Evolutionary conservation across 2,113 vertebrate genomes (phyloP).

Genomic region (Cyprinus carpio): DNA sequence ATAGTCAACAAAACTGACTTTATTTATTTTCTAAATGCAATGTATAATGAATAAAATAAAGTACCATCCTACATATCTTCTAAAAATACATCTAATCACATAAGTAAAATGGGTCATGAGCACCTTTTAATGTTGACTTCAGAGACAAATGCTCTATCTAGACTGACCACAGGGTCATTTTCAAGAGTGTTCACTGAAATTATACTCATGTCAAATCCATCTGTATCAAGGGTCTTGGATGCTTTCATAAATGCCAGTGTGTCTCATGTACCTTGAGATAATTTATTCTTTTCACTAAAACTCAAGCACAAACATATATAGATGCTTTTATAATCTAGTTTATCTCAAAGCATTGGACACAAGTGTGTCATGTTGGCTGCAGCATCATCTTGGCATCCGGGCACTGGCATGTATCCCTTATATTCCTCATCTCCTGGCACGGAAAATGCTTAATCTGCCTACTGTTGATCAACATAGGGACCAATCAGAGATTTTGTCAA

Average conservation of each 20-base stretch:
- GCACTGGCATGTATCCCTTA: conserved; percentile 13
- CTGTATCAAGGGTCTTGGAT: neutral
- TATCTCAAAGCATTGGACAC: neutral
- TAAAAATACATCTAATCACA: neutral
- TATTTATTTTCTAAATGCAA: no score
- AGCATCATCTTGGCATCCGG: conserved; percentile 15
- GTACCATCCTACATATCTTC: neutral
- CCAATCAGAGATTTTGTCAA: conserved; percentile 2
- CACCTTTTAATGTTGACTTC: conserved; percentile 16
- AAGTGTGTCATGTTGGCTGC: neutral
- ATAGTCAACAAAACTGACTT: neutral
- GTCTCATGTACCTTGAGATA: neutral
- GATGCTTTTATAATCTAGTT: conserved; percentile 23
- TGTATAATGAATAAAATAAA: neutral
- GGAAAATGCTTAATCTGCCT: neutral
- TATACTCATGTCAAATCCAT: conserved; percentile 1
- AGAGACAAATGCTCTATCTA: neutral
- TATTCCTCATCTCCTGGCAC: conserved; percentile 9
- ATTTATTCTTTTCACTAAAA: neutral
- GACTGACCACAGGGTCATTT: conserved; percentile 6
- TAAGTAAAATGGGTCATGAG: neutral
- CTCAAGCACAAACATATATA: neutral
- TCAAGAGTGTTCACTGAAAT: neutral
- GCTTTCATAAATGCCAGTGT: conserved; percentile 8
- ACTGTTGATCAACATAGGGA: conserved; percentile 15